phyloP scores from a whole-genome alignment of 2,797 vertebrate species.

The Esox masquinongy region DNA sequence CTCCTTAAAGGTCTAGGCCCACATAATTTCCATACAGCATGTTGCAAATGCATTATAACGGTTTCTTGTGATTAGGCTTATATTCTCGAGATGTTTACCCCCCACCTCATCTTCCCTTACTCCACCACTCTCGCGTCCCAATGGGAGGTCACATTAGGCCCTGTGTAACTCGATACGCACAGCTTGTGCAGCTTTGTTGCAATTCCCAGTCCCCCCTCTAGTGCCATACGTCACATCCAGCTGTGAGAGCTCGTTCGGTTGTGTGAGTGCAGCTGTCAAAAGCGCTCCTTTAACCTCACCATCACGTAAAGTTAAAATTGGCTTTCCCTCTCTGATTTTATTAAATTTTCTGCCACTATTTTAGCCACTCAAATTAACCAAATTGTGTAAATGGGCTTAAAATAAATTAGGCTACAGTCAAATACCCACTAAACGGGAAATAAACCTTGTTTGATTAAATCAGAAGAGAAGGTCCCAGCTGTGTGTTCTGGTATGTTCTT shows the following conservation, averaged over 20 bases:
- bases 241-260: constrained; percentile 56
- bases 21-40: not conserved
- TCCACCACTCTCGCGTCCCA: constrained; percentile 48
- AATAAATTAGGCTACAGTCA: not conserved
- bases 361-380: constrained; percentile 54
- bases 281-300: constrained; percentile 35
- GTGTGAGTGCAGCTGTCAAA: constrained; percentile 60
- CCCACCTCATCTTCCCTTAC: constrained; percentile 18
- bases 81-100: not conserved
- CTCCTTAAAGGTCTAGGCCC: not conserved
- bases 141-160: constrained; percentile 55
- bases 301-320: constrained; percentile 30
- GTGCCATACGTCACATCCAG: constrained; percentile 56
- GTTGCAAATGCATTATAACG: not conserved
- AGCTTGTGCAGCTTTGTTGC: constrained; percentile 51
- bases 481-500: not conserved
- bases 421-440: not conserved
- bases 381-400: not conserved
- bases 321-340: constrained; percentile 4
- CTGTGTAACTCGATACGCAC: constrained; percentile 55
- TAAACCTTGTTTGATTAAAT: not conserved
- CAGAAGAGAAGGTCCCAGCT: not conserved
- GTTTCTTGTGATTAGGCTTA: constrained; percentile 2
- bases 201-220: constrained; percentile 36
- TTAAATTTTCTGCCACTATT: constrained; percentile 13